Base-by-base conservation (phyloP, 1,140 invertebrate genomes). In the Zaprionus kolodkinae region DNA sequence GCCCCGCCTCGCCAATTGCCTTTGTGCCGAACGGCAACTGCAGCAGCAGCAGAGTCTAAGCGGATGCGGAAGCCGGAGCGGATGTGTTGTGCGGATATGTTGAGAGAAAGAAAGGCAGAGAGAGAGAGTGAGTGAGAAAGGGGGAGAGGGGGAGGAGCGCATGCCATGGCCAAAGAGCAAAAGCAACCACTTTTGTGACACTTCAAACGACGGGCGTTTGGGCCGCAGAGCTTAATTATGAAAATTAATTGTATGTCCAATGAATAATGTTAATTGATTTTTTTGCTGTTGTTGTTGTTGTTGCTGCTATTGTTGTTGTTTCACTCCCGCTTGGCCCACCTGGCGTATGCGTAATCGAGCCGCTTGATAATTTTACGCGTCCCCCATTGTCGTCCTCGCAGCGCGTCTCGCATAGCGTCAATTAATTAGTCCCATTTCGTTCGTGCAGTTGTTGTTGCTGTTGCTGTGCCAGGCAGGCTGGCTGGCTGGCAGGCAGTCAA, bases 211-310 rank as follows among this genome's bases (percentile, higher is more conserved):
- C 40, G 56, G 25, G 21, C 21, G 21, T 21, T 21, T 45, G n/a
- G 40, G 30, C 40, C 40, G 40, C 35, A 66, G 21, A 66, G 71
- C 72, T 86, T 81, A 81, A 86, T 86, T 86, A 86, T 81, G 76
- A 75, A 72, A 81, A 86, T 86, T 81, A 81, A 86, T 79, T 84
- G 81, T 79, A 57, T 86, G 15, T 79, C 77, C 48, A 72, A 81
- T 86, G 72, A 76, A 86, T 79, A 86, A 76, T 78, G 71, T 76
- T 86, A 86, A 86, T 86, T 86, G 82, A 81, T 86, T 78, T 81
- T 74, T 72, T 56, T 59, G 33, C 12, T 50, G 17, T 36, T 30
- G n/a, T 11, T 35, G 33, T 6, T 35, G n/a, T 7, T 43, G 12
- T 15, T 6, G 40, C n/a, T 45, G 40, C 40, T 45, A n/a, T n/a